Evolutionary conservation across 2,888 invertebrate species (phyloP), one percentile per base, ranked within the genome.

Genomic region (Alloscopus bannaensis): DNA sequence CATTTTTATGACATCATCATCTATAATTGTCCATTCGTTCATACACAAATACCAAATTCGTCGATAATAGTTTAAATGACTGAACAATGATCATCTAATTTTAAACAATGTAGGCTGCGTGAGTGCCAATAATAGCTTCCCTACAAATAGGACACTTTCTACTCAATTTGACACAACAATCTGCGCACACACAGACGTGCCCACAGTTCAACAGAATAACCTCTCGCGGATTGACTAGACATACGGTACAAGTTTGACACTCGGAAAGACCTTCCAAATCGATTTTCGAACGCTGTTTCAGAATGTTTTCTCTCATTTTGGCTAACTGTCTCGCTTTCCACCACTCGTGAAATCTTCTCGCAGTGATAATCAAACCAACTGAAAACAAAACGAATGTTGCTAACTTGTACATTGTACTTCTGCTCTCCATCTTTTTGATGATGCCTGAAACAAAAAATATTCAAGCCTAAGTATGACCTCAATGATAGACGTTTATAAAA

Each of bases 151-250:
- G 86, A 72, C 86, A 86, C 40, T 79, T 83, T 40, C 65, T 79
- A 8, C 59, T 55, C 0, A 87, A 87, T 65, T 82, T 83, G 2
- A 66, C 52, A 42, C 78, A 78, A 84, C 89, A 89, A 66, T 88
- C 87, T 2, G 87, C 86, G 85, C 89, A 89, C 24, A 88, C 75
- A 81, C 88, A 88, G 16, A 88, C 86, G 85, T 89, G 89, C n/a
- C 88, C 88, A 85, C 89, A 89, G 47, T 88, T 86, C 72, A 89
- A 82, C 13, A 88, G 75, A 31, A 89, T 86, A 6, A 89, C 87
- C 80, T 89, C 88, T 13, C 88, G 83, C 0, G 86, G 87, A 80
- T 88, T 87, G 6, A 84, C 82, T 60, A 89, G 82, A 83, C 89
- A 89, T 4, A 89, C 86, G 2, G 89, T 88, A 84, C 89, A 89